Percentiles rank a stretch among this genome's conserved stretches.
Evolutionary conservation across 2,113 vertebrate species (phyloP).

Genomic region (Platanista minor): DNA sequence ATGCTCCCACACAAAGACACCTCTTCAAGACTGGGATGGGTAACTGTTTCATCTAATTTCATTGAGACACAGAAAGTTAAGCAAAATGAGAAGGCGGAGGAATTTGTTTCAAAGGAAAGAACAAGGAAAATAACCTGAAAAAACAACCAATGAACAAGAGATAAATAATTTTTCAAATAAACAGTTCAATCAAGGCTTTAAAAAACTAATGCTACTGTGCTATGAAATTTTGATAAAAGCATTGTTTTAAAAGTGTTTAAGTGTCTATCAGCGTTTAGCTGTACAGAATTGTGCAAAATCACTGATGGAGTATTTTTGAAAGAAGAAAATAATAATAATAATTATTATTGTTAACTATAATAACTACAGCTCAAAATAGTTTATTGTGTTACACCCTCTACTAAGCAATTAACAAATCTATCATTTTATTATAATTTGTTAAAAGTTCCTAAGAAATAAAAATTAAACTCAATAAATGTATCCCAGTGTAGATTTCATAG

Average conservation of each 20-base stretch:
- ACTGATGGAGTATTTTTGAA: neutral
- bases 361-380: constrained; percentile 6
- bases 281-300: neutral
- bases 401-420: neutral
- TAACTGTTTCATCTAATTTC: neutral
- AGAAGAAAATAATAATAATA: neutral
- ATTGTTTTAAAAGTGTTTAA: neutral
- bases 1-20: neutral
- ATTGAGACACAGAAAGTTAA: neutral
- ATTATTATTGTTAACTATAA: neutral
- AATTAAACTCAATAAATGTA: neutral
- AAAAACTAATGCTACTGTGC: neutral
- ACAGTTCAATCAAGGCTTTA: neutral
- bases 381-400: neutral
- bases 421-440: neutral
- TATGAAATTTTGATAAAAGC: neutral
- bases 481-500: neutral
- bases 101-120: neutral
- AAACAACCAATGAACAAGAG: no score
- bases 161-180: neutral
- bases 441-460: neutral
- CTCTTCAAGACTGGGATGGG: neutral
- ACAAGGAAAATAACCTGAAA: no score
- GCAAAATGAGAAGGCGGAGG: neutral
- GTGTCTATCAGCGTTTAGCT: neutral